Base-by-base conservation (phyloP, 2,888 invertebrate genomes). In the Cheilosia soror region DNA sequence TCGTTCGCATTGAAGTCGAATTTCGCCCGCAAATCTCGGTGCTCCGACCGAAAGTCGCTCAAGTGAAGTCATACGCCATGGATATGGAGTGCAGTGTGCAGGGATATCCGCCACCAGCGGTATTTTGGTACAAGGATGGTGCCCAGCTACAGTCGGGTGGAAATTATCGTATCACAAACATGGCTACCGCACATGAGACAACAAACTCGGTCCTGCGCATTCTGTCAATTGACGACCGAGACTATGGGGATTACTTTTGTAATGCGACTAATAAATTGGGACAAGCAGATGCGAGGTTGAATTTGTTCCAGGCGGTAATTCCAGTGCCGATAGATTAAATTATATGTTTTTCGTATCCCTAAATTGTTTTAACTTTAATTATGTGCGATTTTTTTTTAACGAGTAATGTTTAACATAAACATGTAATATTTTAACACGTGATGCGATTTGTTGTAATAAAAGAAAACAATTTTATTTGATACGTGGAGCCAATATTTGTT, bases 241-340 rank as follows among this genome's bases (percentile, higher is more conserved):
- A 92, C 87, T 91, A 90, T 73, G 92, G 92, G 0, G 91, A 92
- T 77, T 92, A 91, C 66, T 91, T 89, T 40, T 92, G 92, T 88
- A 91, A 91, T 82, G 92, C 92, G 63, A 91, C 91, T 60, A 92
- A 92, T 68, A 92, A 91, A 88, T 83, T 92, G 86, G 92, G 92
- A 15, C 89, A 91, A 42, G 89, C 89, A 79, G 91, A 91, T 79
- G 91, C 91, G 44, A 90, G 90, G 63, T 88, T 92, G 73, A 89
- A 92, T 88, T 88, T 92, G 73, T 92, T 90, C 87, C 89, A 90
- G 89, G 87, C 89, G 69, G 89, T 90, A 72, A 91, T 91, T 80
- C 91, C 90, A 62, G 90, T 91, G 81, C 90, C 91, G 62, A 87
- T 88, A 31, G 72, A 55, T 62, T 85, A 66, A 76, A 25, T 57